Evolutionary conservation across 2,888 invertebrate genomes (phyloP).

Genomic region (Falcaria lacertinaria): DNA sequence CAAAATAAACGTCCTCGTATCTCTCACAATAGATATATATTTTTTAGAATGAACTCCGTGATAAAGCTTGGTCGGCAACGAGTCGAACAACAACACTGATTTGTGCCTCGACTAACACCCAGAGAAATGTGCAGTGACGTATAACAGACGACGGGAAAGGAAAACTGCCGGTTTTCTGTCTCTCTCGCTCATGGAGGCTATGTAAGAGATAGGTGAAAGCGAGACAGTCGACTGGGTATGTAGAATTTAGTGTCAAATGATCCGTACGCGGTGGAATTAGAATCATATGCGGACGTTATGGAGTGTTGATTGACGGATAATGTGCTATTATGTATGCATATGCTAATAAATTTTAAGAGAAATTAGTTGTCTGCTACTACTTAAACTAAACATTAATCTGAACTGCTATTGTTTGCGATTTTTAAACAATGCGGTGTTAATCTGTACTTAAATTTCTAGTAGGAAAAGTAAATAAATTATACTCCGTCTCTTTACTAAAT

Average conservation of each 20-base stretch:
- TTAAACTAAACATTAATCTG: too few species aligned
- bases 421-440: too few species aligned
- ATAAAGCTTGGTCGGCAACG: slow-evolving; percentile 60
- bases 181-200: slow-evolving; percentile 41
- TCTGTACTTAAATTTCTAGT: too few species aligned
- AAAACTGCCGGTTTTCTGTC: slow-evolving; percentile 54
- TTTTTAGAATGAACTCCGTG: slow-evolving; percentile 45
- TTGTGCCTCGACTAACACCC: slow-evolving; percentile 50
- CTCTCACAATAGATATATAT: slow-evolving; percentile 49
- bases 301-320: neutral
- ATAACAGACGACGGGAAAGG: slow-evolving; percentile 60
- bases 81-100: slow-evolving; percentile 63
- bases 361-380: too few species aligned
- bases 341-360: neutral
- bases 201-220: slow-evolving; percentile 53
- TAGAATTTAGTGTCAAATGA: slow-evolving; percentile 70
- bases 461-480: too few species aligned
- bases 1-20: slow-evolving; percentile 28
- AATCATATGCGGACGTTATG: slow-evolving; percentile 10
- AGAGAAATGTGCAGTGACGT: slow-evolving; percentile 73
- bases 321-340: neutral
- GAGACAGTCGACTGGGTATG: slow-evolving; percentile 66
- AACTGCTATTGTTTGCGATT: too few species aligned
- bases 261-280: slow-evolving; percentile 14
- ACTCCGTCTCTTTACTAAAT: too few species aligned